Conservation (phyloP, 2,797 vertebrate genomes). For the Chelon auratus region DNA sequence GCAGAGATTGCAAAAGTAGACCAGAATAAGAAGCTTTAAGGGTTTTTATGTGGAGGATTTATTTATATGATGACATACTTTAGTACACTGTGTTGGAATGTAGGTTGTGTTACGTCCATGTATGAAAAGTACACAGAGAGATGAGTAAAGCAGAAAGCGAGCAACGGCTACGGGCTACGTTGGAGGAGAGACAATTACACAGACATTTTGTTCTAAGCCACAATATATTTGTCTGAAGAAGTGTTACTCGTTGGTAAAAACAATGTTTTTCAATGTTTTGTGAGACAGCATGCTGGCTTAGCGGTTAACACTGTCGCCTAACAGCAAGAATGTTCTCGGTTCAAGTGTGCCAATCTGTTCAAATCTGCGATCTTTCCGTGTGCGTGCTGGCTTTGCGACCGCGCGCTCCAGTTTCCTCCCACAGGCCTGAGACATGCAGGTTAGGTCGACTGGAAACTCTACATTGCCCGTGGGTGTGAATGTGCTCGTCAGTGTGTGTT, state of each 20-base stretch:
- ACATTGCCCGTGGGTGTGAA: slow-evolving; percentile 59
- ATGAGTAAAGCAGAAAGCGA: not conserved
- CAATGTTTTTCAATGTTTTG: not conserved
- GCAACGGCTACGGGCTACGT: not conserved
- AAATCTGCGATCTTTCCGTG: slow-evolving; percentile 14
- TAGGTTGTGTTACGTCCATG: not conserved
- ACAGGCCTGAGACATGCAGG: slow-evolving; percentile 48
- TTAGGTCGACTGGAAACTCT: slow-evolving; percentile 67
- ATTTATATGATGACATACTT: not conserved
- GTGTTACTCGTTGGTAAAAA: not conserved
- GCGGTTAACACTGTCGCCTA: slow-evolving; percentile 10
- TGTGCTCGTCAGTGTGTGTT: slow-evolving; percentile 56
- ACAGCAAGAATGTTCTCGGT: slow-evolving; percentile 19
- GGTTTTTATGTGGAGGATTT: not conserved
- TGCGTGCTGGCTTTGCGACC: slow-evolving; percentile 39
- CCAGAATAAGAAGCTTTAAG: not conserved
- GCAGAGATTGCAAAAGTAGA: not conserved
- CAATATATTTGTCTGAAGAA: not conserved
- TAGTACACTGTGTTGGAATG: not conserved
- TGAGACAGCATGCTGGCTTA: not conserved
- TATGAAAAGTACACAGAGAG: not conserved
- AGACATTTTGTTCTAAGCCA: not conserved
- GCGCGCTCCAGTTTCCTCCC: slow-evolving; percentile 56
- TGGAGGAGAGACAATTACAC: not conserved
- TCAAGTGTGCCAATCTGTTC: slow-evolving; percentile 39